Base-by-base conservation (phyloP, 2,888 invertebrate species). In the Aricia artaxerxes region DNA sequence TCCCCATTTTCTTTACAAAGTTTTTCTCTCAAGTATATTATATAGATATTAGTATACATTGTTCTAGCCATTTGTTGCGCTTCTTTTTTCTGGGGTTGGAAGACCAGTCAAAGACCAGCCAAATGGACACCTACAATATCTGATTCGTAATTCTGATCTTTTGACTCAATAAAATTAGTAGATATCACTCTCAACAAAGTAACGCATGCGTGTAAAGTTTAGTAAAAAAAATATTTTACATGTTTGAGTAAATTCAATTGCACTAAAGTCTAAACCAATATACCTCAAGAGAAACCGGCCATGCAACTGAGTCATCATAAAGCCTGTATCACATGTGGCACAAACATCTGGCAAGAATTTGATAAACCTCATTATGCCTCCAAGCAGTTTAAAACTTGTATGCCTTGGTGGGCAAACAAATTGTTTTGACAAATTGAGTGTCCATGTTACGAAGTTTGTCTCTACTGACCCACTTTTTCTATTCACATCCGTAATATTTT, bases 251-350 rank as follows among this genome's bases (percentile, higher is more conserved):
- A 69, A 35, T 69, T 31, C 64, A 31, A 64, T 35, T 69, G 16
- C 69, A 16, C 13, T 24, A 24, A 24, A 24, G 24, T 24, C 24
- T 2, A 1, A 35, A 69, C 35, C 5, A 24, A 61, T n/a, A 38
- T 38, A 13, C 35, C 35, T 69, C 13, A 38, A 69, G 35, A 69
- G 35, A 69, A 69, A 69, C 69, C 69, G 69, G 69, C 69, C 16
- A 35, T 16, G 35, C 35, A 38, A 38, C 69, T 69, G 35, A 69
- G 35, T 69, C 69, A 69, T 16, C 69, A 38, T 69, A 35, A 69
- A 69, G 69, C 69, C 69, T 69, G 69, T 69, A 69, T 69, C 69
- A 69, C 69, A 69, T 69, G 35, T 69, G 69, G 69, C 69, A 38
- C 69, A 69, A 61, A 69, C 69, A 69, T 69, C 69, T 69, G 69